Evolutionary conservation across 2,113 vertebrate species (phyloP), one percentile per base, ranked within the genome.

Genomic region (Datnioides undecimradiatus): DNA sequence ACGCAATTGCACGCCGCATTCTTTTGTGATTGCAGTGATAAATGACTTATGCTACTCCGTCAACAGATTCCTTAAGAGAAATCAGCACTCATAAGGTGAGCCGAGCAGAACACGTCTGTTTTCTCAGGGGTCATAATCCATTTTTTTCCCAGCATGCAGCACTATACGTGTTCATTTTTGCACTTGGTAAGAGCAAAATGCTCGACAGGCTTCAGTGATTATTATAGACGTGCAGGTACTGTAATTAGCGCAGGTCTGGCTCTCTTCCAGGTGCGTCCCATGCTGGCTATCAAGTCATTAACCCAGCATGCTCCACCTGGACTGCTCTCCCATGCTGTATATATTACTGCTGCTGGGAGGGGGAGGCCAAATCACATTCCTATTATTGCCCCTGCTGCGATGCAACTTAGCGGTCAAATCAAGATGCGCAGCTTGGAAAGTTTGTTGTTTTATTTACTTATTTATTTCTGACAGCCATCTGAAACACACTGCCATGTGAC

Each of bases 231-330:
- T 48, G 76, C 71, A 55, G 73, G 48, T 76, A 49, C 31, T 55
- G 43, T 74, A 81, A 87, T 87, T 82, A 88, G 76, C 46, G 54
- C 81, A 52, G 36, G 58, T 46, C 79, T 86, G 87, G 86, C 77
- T 75, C 25, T 17, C 7, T 1, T 82, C 87, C 84, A 90, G 54
- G 33, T 68, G 9, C 1, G 12, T 77, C 87, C 72, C 79, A 27
- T 13, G 58, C 54, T 55, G 57, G 40, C 75, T 76, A 83, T 91
- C 70, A 80, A 79, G 82, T 82, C 76, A 83, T 90, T 90, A 67
- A 51, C 88, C 67, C 69, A 71, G 81, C 59, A 51, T 48, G 73
- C 75, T 74, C 73, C 82, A 88, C 85, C 80, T 85, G 84, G 52
- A 17, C 88, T 25, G 43, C 45, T 68, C 54, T 71, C 41, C 21